Conservation (phyloP, 2,797 vertebrate species). For the Xyrichtys novacula region DNA sequence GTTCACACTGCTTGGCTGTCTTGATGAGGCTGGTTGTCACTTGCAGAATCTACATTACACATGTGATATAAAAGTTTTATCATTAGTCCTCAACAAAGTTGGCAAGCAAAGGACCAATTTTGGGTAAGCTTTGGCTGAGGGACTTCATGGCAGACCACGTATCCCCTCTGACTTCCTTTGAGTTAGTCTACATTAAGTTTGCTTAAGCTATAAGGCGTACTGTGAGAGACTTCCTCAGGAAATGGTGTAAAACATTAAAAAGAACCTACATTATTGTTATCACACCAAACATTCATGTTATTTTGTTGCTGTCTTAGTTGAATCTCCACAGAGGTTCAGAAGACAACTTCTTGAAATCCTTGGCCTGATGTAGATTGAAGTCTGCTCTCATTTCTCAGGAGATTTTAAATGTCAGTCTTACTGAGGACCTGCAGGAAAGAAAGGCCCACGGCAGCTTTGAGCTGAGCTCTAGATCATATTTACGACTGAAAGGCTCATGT, state of each 20-base stretch:
- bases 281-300: constrained; percentile 59
- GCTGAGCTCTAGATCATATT: constrained; percentile 26
- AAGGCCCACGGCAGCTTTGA: constrained; percentile 22
- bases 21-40: constrained; percentile 65
- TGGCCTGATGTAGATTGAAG: constrained; percentile 53
- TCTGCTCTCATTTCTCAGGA: constrained; percentile 45
- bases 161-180: constrained; percentile 35
- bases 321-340: constrained; percentile 53
- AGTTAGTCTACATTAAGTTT: constrained; percentile 35
- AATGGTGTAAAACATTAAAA: constrained; percentile 31
- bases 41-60: too few relatives aligned
- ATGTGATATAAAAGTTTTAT: constrained; percentile 71
- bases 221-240: constrained; percentile 27
- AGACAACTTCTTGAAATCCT: constrained; percentile 34
- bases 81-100: constrained; percentile 72
- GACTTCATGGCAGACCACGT: constrained; percentile 47
- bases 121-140: constrained; percentile 60
- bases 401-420: constrained; percentile 52
- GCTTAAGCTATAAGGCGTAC: constrained; percentile 26
- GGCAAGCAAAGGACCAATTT: constrained; percentile 76
- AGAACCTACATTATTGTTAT: constrained; percentile 21
- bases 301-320: constrained; percentile 49
- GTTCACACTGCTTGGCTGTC: too few relatives aligned
- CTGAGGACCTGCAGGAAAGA: constrained; percentile 16
- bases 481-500: not conserved